Base-by-base conservation (phyloP, 2,113 vertebrate species). In the Phoxinus phoxinus region DNA sequence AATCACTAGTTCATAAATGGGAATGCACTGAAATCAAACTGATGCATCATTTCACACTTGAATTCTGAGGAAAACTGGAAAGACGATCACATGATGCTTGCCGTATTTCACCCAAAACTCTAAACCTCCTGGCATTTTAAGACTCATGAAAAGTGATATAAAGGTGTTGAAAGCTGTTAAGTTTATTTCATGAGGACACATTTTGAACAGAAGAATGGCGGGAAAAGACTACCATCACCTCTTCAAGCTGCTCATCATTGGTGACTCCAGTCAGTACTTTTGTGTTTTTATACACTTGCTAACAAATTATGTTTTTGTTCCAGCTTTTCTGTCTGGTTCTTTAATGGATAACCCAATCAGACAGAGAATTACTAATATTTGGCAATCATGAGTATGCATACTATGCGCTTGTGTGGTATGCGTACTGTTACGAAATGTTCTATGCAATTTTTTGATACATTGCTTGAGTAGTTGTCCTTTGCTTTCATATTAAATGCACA, bases 191-290 rank as follows among this genome's bases (percentile, higher is more conserved):
- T 41, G 53, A 59, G 63, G 80, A 81, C 73, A 82, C 80, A 51
- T 58, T 46, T 58, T 12, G 23, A 15, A 44, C 53, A 59, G 61
- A 72, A 83, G 69, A 58, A 96, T 96, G 96, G 95, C 96, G 0
- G 93, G 91, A 72, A 96, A 96, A 86, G 95, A 96, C 90, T 96
- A 96, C 90, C 93, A 95, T 85, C 96, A 96, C 84, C 94, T 96
- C 77, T 96, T 96, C 78, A 96, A 96, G 67, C 93, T 96, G 89
- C 96, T 96, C 88, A 96, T 96, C 92, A 96, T 96, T 1, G 96
- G 96, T 91, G 96, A 96, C 91, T 96, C 96, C 83, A 96, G 96
- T 96, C 85, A 95, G 95, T 95, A 67, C 56, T 9, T 87, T 84
- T 87, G 61, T 13, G 32, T 27, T 85, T 78, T 41, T 48, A 65